Evolutionary conservation across 2,113 vertebrate genomes (phyloP).

Genomic region (Colossoma macropomum): DNA sequence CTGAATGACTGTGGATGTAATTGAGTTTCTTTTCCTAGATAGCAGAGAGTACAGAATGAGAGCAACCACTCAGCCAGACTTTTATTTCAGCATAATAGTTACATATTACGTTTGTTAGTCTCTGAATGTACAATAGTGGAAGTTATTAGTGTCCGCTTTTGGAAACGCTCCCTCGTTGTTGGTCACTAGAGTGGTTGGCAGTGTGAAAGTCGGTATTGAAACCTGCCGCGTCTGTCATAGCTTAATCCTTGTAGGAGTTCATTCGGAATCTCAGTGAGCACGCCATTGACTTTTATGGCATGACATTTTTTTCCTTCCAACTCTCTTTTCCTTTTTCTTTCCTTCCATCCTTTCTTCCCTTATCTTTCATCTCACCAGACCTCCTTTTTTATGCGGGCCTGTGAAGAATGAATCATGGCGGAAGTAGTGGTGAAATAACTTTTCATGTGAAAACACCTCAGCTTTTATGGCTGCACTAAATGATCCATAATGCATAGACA

Average conservation of each 20-base stretch:
- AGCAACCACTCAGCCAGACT: neutral
- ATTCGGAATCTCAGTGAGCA: constrained; percentile 56
- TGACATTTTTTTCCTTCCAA: constrained; percentile 58
- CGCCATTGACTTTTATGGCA: constrained; percentile 77
- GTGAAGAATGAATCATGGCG: constrained; percentile 73
- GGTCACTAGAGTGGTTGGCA: neutral
- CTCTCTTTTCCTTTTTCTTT: constrained; percentile 50
- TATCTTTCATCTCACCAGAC: constrained; percentile 10
- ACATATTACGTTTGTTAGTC: constrained; percentile 20
- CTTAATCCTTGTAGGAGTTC: constrained; percentile 70
- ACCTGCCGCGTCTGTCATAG: constrained; percentile 49
- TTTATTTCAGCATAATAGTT: constrained; percentile 17
- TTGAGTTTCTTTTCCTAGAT: neutral
- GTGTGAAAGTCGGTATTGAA: constrained; percentile 60
- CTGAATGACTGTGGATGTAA: constrained; percentile 3
- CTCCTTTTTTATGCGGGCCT: constrained; percentile 64
- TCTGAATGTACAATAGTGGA: constrained; percentile 2
- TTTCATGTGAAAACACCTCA: constrained; percentile 82
- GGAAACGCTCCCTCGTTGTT: constrained; percentile 20
- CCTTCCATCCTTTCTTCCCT: constrained; percentile 50
- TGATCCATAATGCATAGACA: constrained; percentile 75
- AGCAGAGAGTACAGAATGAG: neutral
- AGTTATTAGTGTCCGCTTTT: neutral
- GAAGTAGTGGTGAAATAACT: constrained; percentile 77
- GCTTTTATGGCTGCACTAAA: constrained; percentile 81